phyloP scores from a whole-genome alignment of 2,888 invertebrate genomes.

The Cartodere bifasciata region DNA sequence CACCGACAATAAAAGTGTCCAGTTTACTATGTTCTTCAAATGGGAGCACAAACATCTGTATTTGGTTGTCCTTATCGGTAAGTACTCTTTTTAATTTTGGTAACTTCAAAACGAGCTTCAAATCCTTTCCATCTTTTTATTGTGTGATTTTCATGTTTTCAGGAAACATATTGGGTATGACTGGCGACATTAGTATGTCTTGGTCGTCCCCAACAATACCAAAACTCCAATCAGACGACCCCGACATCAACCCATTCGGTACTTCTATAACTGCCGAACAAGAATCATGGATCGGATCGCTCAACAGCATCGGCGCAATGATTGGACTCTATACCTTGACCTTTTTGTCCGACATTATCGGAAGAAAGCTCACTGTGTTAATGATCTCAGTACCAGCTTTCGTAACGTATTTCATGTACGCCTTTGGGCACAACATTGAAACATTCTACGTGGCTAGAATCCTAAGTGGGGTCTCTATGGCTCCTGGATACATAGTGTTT shows the following conservation, averaged over 20 bases:
- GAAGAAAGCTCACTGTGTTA: slow-evolving; percentile 54
- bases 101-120: too few relatives aligned
- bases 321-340: slow-evolving; percentile 57
- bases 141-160: too few relatives aligned
- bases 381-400: slow-evolving; percentile 29
- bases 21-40: too few relatives aligned
- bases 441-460: slow-evolving; percentile 33
- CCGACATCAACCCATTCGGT: slow-evolving; percentile 27
- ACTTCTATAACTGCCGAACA: slow-evolving; percentile 28
- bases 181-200: slow-evolving; percentile 23
- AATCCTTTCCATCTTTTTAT: too few relatives aligned
- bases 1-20: too few relatives aligned
- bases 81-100: too few relatives aligned
- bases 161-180: slow-evolving; percentile 24
- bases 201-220: slow-evolving; percentile 25
- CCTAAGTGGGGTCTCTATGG: slow-evolving; percentile 49
- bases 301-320: slow-evolving; percentile 37
- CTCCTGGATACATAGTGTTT: slow-evolving; percentile 56
- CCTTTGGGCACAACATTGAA: slow-evolving; percentile 18
- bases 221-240: slow-evolving; percentile 23
- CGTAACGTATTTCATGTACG: slow-evolving; percentile 18
- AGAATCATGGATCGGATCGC: slow-evolving; percentile 40
- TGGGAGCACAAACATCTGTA: too few relatives aligned
- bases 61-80: too few relatives aligned
- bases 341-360: slow-evolving; percentile 47